Base-by-base conservation (phyloP, 1,140 invertebrate species). In the Drosophila azteca region DNA sequence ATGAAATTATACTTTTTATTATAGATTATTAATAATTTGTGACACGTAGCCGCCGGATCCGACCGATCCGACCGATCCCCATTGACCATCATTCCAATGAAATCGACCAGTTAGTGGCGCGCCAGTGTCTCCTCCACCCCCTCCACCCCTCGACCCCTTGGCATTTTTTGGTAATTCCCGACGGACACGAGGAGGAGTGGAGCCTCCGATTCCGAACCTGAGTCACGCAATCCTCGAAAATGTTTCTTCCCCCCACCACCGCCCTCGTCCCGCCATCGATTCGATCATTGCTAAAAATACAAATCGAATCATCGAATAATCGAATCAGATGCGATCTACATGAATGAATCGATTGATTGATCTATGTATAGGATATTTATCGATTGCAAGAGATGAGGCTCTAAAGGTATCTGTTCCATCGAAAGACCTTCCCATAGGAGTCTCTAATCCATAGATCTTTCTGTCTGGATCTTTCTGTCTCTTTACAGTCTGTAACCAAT, bases 11-110 rank as follows among this genome's bases (percentile, higher is more conserved):
- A 79, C 75, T 69, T 87, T 87, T 88, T 88, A 87, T 88, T 87
- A 76, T 78, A 66, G 83, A 87, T 88, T 87, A 87, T 87, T 88
- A 87, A 88, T 87, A 87, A 87, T 87, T 87, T 87, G 83, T 81
- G 79, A 87, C 82, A 87, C 82, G 82, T 87, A 77, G 29, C 15
- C 51, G 46, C 52, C 41, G 26, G 46, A 60, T 68, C 59, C 67
- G 79, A 61, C 58, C 35, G 35, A 39, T 39, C 35, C 29, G 8
- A 35, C 17, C 17, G 17, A 20, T 20, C 17, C 24, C 17, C 24
- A 26, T 11, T 39, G 35, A 3, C 35, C 35, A 39, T 39, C 35
- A 39, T 87, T 87, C 83, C 83, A 87, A 67, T 64, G 83, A 85
- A 85, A 81, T 67, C 46, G 48, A 7, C 46, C 9, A 48, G 3